phyloP scores from a whole-genome alignment of 2,888 invertebrate genomes.

The Hypena proboscidalis region DNA sequence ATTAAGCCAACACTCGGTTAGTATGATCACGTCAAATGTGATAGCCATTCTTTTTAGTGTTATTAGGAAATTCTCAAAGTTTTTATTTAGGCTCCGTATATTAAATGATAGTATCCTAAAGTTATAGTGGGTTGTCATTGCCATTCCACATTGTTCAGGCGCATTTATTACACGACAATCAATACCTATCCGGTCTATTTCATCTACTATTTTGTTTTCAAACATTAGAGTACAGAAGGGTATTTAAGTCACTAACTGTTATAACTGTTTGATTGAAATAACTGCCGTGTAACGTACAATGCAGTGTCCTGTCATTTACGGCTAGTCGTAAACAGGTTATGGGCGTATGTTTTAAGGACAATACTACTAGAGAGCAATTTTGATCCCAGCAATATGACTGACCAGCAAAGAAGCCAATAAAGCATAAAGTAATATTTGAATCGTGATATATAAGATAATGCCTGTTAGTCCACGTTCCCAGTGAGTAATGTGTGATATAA shows the following conservation, averaged over 20 bases:
- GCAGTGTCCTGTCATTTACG: too few relatives aligned
- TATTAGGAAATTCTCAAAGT: conserved; percentile 15
- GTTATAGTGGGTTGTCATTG: neutral
- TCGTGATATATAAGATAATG: too few relatives aligned
- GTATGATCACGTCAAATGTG: conserved; percentile 16
- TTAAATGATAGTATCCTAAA: neutral
- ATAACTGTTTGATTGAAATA: neutral
- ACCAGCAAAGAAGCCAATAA: too few relatives aligned
- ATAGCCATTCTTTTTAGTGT: conserved; percentile 8
- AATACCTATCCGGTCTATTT: neutral
- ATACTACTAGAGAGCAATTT: too few relatives aligned
- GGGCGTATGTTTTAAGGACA: too few relatives aligned
- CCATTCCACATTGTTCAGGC: neutral
- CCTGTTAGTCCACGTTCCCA: too few relatives aligned
- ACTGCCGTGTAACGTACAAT: neutral
- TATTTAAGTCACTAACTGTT: neutral
- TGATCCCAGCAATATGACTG: too few relatives aligned
- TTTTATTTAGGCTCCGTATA: conserved; percentile 21
- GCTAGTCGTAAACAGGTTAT: too few relatives aligned
- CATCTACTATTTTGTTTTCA: neutral
- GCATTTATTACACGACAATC: conserved; percentile 3
- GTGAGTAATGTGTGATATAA: too few relatives aligned
- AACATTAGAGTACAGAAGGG: neutral
- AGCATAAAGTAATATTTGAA: too few relatives aligned
- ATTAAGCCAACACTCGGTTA: conserved; percentile 25